phyloP scores from a whole-genome alignment of 2,888 invertebrate genomes.

The Amphipoea oculea region DNA sequence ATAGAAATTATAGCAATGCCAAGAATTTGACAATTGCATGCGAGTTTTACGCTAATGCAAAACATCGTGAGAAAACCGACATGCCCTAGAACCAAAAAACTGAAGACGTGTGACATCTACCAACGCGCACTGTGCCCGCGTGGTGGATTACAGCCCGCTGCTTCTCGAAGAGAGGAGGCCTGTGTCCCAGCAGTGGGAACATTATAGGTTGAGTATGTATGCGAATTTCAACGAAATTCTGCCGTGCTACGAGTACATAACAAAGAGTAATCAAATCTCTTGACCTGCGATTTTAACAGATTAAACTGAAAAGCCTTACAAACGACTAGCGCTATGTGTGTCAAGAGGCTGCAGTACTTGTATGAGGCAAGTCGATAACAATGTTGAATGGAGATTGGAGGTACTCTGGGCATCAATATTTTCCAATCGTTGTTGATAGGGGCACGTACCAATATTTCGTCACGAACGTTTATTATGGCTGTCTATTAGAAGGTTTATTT shows the following conservation, averaged over 20 bases:
- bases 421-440: not conserved
- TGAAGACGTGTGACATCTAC: too few species aligned
- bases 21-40: too few species aligned
- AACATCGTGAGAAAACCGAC: too few species aligned
- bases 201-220: too few species aligned
- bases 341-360: slow-evolving; percentile 30
- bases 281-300: not conserved
- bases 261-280: not conserved
- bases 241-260: too few species aligned
- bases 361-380: not conserved
- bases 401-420: not conserved
- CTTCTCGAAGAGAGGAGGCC: too few species aligned
- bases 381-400: slow-evolving; percentile 8
- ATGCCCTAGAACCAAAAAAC: too few species aligned
- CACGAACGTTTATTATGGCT: not conserved
- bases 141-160: too few species aligned
- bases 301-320: not conserved
- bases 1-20: not conserved
- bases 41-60: too few species aligned
- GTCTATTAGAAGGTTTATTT: not conserved
- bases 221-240: not conserved
- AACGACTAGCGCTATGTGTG: slow-evolving; percentile 25
- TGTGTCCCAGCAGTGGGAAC: too few species aligned
- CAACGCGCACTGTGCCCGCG: too few species aligned
- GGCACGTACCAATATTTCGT: not conserved